Evolutionary conservation across 2,797 vertebrate genomes (phyloP), one percentile per base, ranked within the genome.

Genomic region (Bucorvus abyssinicus): DNA sequence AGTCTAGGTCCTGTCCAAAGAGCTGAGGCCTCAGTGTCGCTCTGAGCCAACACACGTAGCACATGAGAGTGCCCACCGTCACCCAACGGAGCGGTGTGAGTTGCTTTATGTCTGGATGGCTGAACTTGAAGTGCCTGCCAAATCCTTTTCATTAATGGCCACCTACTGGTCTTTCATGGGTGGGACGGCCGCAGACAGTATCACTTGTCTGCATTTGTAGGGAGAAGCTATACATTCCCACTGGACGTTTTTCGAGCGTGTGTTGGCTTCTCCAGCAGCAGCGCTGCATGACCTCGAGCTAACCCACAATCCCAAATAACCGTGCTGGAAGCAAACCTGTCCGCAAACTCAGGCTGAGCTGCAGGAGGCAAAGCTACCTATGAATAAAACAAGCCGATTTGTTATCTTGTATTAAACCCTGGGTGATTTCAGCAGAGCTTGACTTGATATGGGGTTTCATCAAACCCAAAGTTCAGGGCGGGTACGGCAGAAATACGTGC

Each of bases 321-420:
- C 3, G 15, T 9, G 77, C 88, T 91, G 77, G 45, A 78, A 88
- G 80, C n/a, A 60, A 87, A 82, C 14, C 57, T 78, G 27, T 4
- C 73, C 3, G 0, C 57, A 65, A 53, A 14, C 45, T 11, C 50
- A 3, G 60, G 23, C 60, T 17, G 53, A 61, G 74, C 47, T 23
- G 55, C 13, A 3, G 8, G 27, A 74, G 77, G 60, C 36, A 67
- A 44, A 76, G 71, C 52, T 21, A 18, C 34, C 2, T 52, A 73
- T 59, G 80, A 93, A 95, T 84, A 87, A 90, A 96, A 84, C 65
- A 90, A 89, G 56, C 3, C 63, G 21, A 52, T 95, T 88, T 93
- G 69, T 87, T 93, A 47, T 26, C 93, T 81, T 1, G 9, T 26
- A n/a, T 57, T 64, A 81, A 95, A 63, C 55, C 55, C 74, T 47